Evolutionary conservation across 2,113 vertebrate genomes (phyloP).

Genomic region (Genyomyrus donnyi): DNA sequence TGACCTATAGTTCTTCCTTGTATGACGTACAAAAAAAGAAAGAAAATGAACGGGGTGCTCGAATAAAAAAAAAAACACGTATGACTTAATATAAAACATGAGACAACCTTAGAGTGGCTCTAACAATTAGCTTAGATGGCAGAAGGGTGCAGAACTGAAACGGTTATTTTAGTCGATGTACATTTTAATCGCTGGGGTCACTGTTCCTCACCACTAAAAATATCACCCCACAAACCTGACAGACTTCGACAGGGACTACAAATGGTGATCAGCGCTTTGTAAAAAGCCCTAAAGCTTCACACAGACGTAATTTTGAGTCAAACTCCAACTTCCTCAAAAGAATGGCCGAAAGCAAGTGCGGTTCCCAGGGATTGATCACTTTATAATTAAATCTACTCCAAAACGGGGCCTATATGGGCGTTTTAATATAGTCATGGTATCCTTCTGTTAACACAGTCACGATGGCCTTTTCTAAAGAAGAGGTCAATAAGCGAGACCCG

Average conservation of each 20-base stretch:
- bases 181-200: not conserved
- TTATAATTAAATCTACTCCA: not conserved
- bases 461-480: slow-evolving; percentile 8
- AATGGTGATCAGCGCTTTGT: not conserved
- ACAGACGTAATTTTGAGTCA: not conserved
- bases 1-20: not conserved
- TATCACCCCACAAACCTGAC: not conserved
- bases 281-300: not conserved
- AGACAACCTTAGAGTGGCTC: not conserved
- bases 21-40: not conserved
- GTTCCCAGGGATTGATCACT: not conserved
- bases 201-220: not conserved
- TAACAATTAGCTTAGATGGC: not conserved
- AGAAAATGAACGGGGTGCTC: not conserved
- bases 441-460: slow-evolving; percentile 1
- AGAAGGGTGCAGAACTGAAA: not conserved
- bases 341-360: not conserved
- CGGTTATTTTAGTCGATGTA: not conserved
- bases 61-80: not conserved
- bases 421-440: slow-evolving; percentile 3
- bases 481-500: slow-evolving; percentile 11
- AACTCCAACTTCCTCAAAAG: not conserved
- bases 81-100: not conserved
- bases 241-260: not conserved
- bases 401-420: not conserved